These are phyloP conservation scores for Watsonalla cultraria DNA, from an alignment of 2,888 invertebrate species.

Conservation along the genomic window DNA sequence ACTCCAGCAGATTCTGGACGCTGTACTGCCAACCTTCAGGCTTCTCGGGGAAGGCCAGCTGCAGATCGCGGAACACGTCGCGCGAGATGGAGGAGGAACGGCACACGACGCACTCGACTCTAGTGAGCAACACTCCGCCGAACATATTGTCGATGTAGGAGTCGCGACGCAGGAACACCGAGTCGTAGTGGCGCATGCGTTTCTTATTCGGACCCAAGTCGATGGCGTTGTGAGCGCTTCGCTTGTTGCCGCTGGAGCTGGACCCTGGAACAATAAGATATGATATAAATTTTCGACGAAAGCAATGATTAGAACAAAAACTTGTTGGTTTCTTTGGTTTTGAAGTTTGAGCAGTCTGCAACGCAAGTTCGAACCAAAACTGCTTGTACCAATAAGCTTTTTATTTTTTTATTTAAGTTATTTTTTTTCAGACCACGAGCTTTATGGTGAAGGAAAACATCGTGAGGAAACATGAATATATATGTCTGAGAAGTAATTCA, in stretches of 20 bases:
- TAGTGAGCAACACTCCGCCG: slow-evolving; percentile 86
- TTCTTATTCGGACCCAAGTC: slow-evolving; percentile 36
- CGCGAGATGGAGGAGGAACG: slow-evolving; percentile 84
- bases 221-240: slow-evolving; percentile 20
- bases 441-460: too few relatives aligned
- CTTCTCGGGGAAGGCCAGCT: slow-evolving; percentile 85
- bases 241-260: slow-evolving; percentile 36
- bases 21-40: slow-evolving; percentile 70
- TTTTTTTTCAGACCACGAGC: too few relatives aligned
- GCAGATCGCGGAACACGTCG: slow-evolving; percentile 89
- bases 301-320: too few relatives aligned
- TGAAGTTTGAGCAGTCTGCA: too few relatives aligned
- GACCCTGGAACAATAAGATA: slow-evolving; percentile 33
- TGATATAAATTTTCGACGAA: neutral
- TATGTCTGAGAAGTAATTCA: too few relatives aligned
- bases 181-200: slow-evolving; percentile 39
- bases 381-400: too few relatives aligned
- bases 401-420: too few relatives aligned
- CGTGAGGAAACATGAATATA: too few relatives aligned
- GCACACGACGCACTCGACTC: slow-evolving; percentile 86
- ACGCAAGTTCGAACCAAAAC: too few relatives aligned
- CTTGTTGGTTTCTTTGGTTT: too few relatives aligned
- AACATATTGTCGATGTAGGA: slow-evolving; percentile 83
- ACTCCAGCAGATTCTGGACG: slow-evolving; percentile 88
- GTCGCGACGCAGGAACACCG: slow-evolving; percentile 39